phyloP scores from a whole-genome alignment of 1,140 invertebrate genomes.

The Papilio glaucus region DNA sequence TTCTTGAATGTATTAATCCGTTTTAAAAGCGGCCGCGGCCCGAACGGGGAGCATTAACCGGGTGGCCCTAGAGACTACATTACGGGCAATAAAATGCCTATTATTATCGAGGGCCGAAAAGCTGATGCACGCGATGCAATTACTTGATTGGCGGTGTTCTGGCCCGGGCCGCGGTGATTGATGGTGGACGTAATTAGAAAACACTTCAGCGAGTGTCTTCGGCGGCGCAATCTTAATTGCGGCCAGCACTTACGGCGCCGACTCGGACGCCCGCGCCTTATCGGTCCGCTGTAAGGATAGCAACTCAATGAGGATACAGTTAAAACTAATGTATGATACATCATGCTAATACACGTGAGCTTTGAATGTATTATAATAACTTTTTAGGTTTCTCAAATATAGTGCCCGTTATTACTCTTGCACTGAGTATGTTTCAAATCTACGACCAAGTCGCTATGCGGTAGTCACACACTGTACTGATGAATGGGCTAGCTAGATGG shows the following conservation, averaged over 20 bases:
- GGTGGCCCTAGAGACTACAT: conserved; percentile 81
- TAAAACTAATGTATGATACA: not conserved
- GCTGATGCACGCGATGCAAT: conserved; percentile 83
- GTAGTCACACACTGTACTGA: too few relatives aligned
- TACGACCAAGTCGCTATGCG: too few relatives aligned
- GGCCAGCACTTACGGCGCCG: conserved; percentile 76
- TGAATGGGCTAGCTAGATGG: too few relatives aligned
- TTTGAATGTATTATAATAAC: not conserved
- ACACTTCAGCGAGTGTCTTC: conserved; percentile 81
- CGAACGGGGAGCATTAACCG: conserved; percentile 71
- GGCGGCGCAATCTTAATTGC: conserved; percentile 77
- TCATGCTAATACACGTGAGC: not conserved
- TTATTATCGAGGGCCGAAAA: conserved; percentile 83
- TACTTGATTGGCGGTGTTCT: conserved; percentile 82
- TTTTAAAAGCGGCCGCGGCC: conserved; percentile 74
- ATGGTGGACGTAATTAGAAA: conserved; percentile 82
- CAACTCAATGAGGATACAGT: not conserved
- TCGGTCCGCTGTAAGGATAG: conserved; percentile 17
- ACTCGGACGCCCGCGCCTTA: conserved; percentile 58
- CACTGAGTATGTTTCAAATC: too few relatives aligned
- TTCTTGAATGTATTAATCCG: conserved; percentile 74
- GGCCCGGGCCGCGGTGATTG: conserved; percentile 73
- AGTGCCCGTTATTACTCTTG: not conserved
- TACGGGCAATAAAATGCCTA: conserved; percentile 82
- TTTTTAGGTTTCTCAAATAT: not conserved